phyloP scores from a whole-genome alignment of 2,113 vertebrate species.

The Phyllostomus discolor region DNA sequence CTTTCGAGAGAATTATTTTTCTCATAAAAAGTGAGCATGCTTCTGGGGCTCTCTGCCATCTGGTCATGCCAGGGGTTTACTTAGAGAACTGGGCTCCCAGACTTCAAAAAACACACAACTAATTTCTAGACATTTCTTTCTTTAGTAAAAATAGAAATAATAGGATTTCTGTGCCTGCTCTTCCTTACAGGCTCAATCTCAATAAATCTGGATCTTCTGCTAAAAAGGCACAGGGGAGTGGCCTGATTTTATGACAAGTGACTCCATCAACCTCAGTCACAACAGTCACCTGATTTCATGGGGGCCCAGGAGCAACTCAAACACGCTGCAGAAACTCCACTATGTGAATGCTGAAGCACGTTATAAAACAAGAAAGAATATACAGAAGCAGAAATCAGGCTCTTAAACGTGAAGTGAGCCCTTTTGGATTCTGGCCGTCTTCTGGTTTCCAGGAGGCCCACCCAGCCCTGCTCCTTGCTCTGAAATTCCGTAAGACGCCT shows the following conservation, averaged over 20 bases:
- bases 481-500: too few species aligned
- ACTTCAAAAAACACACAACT: neutral
- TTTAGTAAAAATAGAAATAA: neutral
- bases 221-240: neutral
- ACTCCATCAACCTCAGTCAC: neutral
- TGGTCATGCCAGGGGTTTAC: neutral
- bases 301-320: neutral
- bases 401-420: neutral
- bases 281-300: neutral
- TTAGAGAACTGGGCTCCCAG: neutral
- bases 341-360: neutral
- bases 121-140: neutral
- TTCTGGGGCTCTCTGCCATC: neutral
- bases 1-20: constrained; percentile 47
- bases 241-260: neutral
- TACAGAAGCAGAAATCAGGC: neutral
- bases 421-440: neutral
- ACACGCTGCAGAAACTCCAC: neutral
- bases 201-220: neutral
- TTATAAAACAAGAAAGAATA: neutral
- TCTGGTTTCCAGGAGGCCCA: neutral
- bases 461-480: neutral
- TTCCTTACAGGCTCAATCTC: neutral
- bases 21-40: constrained; percentile 34
- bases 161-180: neutral